Percentiles rank a stretch among this genome's conserved stretches.
Conservation (phyloP, 2,888 invertebrate genomes). For the Gandaritis pyraliata region DNA sequence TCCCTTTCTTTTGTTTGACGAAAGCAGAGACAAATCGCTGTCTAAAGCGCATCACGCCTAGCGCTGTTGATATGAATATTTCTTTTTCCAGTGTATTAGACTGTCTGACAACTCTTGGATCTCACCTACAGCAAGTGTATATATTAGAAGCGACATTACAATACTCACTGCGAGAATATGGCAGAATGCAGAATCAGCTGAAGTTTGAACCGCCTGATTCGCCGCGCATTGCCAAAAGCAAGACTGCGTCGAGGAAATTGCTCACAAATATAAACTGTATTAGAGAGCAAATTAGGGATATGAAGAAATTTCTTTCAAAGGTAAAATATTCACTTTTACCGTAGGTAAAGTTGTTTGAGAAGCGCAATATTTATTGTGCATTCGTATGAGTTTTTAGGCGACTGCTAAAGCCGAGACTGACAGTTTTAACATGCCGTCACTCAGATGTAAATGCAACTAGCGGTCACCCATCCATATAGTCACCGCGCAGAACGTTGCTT, state of each 20-base stretch:
- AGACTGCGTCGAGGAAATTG: constrained; percentile 56
- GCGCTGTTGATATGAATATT: neutral
- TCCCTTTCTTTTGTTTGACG: too few species aligned
- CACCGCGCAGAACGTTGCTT: too few species aligned
- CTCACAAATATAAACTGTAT: constrained; percentile 59
- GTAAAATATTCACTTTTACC: constrained; percentile 48
- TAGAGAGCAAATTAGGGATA: constrained; percentile 59
- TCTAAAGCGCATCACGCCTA: too few species aligned
- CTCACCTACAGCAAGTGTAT: constrained; percentile 83
- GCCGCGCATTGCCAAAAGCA: constrained; percentile 51
- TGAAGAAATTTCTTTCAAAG: constrained; percentile 62
- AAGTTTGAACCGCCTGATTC: constrained; percentile 72
- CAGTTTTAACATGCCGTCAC: too few species aligned
- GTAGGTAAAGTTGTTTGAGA: too few species aligned
- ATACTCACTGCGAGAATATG: constrained; percentile 77
- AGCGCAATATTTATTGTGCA: too few species aligned
- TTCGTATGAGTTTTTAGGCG: too few species aligned
- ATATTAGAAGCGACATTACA: constrained; percentile 83
- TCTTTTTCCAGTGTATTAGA: constrained; percentile 66
- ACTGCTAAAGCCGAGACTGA: too few species aligned
- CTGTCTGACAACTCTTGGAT: constrained; percentile 79
- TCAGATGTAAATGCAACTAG: too few species aligned
- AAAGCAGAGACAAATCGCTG: too few species aligned
- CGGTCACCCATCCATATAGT: too few species aligned
- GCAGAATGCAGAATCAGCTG: constrained; percentile 52